phyloP scores from a whole-genome alignment of 2,113 vertebrate genomes.

The Perca fluviatilis region DNA sequence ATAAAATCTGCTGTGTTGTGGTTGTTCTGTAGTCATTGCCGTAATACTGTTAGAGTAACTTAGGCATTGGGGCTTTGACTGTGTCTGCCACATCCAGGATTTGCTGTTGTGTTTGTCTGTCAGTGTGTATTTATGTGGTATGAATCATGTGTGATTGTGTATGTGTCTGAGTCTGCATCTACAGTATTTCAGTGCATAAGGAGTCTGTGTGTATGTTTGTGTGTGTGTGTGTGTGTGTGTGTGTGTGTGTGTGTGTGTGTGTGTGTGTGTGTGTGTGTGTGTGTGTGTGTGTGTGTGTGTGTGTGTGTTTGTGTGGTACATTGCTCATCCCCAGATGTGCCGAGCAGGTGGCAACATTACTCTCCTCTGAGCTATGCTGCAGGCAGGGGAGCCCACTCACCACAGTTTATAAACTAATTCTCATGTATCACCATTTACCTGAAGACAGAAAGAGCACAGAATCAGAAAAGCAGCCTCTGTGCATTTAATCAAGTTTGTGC shows the following conservation, averaged over 20 bases:
- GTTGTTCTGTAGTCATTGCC: constrained; percentile 21
- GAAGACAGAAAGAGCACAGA: constrained; percentile 28
- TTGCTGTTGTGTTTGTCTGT: constrained; percentile 8
- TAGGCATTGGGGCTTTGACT: constrained; percentile 16
- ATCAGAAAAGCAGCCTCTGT: constrained; percentile 19
- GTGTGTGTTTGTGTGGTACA: background rate
- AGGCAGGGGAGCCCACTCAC: constrained; percentile 23
- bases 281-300: background rate
- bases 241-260: background rate
- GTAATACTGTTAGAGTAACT: constrained; percentile 18
- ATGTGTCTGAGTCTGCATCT: constrained; percentile 33
- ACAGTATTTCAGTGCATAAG: constrained; percentile 5
- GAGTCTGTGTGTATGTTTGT: background rate
- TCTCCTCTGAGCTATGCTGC: constrained; percentile 45
- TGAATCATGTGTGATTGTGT: constrained; percentile 45
- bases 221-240: constrained; percentile 1
- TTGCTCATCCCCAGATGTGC: constrained; percentile 62
- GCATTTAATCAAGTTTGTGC: constrained; percentile 22
- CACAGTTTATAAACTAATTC: constrained; percentile 17
- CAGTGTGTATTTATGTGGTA: constrained; percentile 21
- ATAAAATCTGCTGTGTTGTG: constrained; percentile 24
- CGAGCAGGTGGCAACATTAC: constrained; percentile 67
- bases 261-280: constrained; percentile 14
- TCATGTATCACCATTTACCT: constrained; percentile 42
- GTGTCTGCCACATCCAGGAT: constrained; percentile 27